Evolutionary conservation across 1,140 invertebrate genomes (phyloP), one percentile per base, ranked within the genome.

Genomic region (Caenorhabditis latens): DNA sequence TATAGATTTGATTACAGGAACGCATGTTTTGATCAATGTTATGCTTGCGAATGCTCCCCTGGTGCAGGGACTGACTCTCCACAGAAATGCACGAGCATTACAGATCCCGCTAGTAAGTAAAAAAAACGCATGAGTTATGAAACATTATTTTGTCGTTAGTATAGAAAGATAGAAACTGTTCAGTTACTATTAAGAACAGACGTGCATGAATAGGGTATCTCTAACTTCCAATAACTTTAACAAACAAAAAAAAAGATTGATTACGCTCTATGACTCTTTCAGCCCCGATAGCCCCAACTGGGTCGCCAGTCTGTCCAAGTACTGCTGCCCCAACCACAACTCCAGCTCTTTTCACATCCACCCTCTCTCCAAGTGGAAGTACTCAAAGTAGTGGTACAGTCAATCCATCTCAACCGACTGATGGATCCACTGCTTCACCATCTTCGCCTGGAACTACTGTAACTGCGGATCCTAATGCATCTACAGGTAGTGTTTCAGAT

Each of bases 291-390:
- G 42, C 40, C 19, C 65, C 65, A 43, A 71, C 65, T 19, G 40
- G 40, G 7, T 1, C 42, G 3, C 7, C 65, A 6, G 65, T 71
- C 5, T 71, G 65, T 46, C 65, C 65, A 6, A 43, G 8, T 1
- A 71, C 65, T 16, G 42, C 19, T 71, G 65, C 65, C 19, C 65
- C 65, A 46, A 43, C 65, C 4, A 71, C 65, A 43, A 71, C 65
- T n/a, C 11, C 65, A 43, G 65, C 65, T 71, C 65, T 71, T 43
- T 16, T 71, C 13, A 71, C 65, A 43, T 71, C 65, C 19, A 43
- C 65, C 0, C 6, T 19, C 1, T 40, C 65, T 43, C 65, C 40
- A 46, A 19, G 14, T 71, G 65, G 19, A 61, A 32, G 32, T 32
- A 32, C 32, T 32, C 32, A 7, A 32, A 9, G 61, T 32, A 63